These are phyloP conservation scores for Atrichornis clamosus DNA, from an alignment of 2,113 vertebrate species.

Conservation along the genomic window DNA sequence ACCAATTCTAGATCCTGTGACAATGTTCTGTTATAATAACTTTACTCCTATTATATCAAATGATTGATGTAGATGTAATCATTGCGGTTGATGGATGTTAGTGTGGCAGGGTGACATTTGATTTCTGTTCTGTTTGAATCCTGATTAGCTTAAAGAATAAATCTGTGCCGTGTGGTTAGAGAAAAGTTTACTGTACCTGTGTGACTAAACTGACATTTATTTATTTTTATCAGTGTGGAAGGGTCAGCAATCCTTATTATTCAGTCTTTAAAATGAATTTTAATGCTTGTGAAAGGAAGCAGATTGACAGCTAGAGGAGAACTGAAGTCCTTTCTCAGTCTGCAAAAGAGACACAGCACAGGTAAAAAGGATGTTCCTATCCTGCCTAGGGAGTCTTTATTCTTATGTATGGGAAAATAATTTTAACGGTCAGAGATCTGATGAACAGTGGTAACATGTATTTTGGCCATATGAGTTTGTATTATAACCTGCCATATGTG, in stretches of 20 bases:
- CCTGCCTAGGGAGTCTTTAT: background rate
- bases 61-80: constrained; percentile 60
- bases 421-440: background rate
- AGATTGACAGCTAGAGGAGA: constrained; percentile 5
- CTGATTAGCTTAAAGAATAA: constrained; percentile 28
- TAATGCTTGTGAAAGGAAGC: constrained; percentile 5
- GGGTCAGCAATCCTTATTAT: constrained; percentile 45
- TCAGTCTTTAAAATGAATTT: constrained; percentile 37
- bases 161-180: background rate
- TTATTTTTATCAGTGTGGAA: constrained; percentile 37
- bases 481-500: background rate
- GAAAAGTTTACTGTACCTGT: constrained; percentile 10
- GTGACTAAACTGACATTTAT: constrained; percentile 27
- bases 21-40: constrained; percentile 33
- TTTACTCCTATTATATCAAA: constrained; percentile 44
- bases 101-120: constrained; percentile 26
- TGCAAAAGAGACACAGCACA: background rate
- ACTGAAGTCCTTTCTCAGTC: background rate
- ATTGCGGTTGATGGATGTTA: constrained; percentile 36
- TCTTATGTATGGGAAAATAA: background rate
- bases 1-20: constrained; percentile 36
- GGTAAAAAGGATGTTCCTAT: background rate
- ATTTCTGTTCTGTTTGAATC: constrained; percentile 43
- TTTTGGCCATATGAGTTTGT: background rate
- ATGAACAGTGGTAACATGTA: background rate